phyloP scores from a whole-genome alignment of 92 coral and sea anemone species.

The Zoanthus gigantus region DNA sequence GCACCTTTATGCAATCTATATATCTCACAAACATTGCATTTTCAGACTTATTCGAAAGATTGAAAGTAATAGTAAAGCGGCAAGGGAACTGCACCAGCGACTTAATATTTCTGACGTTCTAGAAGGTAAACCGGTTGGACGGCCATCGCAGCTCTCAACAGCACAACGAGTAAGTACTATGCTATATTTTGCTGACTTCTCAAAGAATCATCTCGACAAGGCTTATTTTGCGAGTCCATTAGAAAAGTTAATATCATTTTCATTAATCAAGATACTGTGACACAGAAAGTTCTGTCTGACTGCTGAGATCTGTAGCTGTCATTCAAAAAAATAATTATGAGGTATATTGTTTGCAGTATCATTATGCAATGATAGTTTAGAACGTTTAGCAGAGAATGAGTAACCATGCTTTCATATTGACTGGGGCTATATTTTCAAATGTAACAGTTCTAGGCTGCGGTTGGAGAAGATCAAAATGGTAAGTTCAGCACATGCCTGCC shows the following conservation, averaged over 20 bases:
- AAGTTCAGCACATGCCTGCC: neutral
- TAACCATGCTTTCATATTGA: too few relatives aligned
- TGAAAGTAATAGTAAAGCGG: neutral
- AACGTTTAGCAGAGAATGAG: too few relatives aligned
- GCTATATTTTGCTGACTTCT: neutral
- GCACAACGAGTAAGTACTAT: neutral
- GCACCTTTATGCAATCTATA: too few relatives aligned
- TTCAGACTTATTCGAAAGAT: conserved; percentile 4
- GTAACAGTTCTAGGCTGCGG: too few relatives aligned
- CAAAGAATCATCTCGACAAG: neutral
- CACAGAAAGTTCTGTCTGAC: neutral
- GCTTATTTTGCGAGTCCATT: neutral
- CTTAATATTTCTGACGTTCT: neutral
- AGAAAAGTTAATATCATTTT: neutral
- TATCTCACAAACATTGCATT: neutral
- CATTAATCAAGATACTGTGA: neutral
- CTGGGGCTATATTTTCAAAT: too few relatives aligned
- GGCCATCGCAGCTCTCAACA: neutral
- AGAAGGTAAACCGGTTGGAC: neutral
- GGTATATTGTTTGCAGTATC: neutral
- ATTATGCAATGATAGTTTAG: too few relatives aligned
- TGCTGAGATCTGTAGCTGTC: neutral
- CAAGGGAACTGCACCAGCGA: conserved; percentile 10
- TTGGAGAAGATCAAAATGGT: neutral
- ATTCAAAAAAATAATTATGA: neutral